Conservation (phyloP, 2,888 invertebrate genomes). For the Hermodice carunculata region DNA sequence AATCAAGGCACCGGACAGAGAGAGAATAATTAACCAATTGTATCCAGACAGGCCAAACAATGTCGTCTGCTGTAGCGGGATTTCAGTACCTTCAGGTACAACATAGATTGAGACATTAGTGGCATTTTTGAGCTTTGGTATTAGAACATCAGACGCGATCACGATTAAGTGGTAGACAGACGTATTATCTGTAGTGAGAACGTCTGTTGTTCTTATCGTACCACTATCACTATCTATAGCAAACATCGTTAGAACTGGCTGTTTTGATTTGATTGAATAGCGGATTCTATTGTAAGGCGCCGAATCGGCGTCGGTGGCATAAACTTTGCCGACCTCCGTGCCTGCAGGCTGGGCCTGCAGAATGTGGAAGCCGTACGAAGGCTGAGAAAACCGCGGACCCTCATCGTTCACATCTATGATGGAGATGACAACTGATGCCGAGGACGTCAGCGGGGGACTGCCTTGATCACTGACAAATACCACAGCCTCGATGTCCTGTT, state of each 20-base stretch:
- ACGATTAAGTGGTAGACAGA: slow-evolving; percentile 83
- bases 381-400: slow-evolving; percentile 90
- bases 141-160: slow-evolving; percentile 87
- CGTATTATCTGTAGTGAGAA: slow-evolving; percentile 84
- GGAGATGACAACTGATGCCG: too few relatives aligned
- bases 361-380: slow-evolving; percentile 83
- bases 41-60: too few relatives aligned
- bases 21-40: too few relatives aligned
- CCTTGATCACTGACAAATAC: too few relatives aligned
- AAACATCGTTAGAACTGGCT: slow-evolving; percentile 74
- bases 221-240: slow-evolving; percentile 85
- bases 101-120: too few relatives aligned
- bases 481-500: too few relatives aligned
- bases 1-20: too few relatives aligned
- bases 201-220: slow-evolving; percentile 81
- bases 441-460: too few relatives aligned
- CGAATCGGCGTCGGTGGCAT: slow-evolving; percentile 86
- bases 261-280: too few relatives aligned
- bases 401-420: slow-evolving; percentile 97
- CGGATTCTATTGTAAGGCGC: slow-evolving; percentile 20
- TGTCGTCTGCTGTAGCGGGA: too few relatives aligned
- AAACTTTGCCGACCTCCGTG: slow-evolving; percentile 76
- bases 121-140: too few relatives aligned
- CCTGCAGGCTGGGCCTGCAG: slow-evolving; percentile 86
- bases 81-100: too few relatives aligned